phyloP scores from a whole-genome alignment of 2,888 invertebrate species.

The Tholera decimalis region DNA sequence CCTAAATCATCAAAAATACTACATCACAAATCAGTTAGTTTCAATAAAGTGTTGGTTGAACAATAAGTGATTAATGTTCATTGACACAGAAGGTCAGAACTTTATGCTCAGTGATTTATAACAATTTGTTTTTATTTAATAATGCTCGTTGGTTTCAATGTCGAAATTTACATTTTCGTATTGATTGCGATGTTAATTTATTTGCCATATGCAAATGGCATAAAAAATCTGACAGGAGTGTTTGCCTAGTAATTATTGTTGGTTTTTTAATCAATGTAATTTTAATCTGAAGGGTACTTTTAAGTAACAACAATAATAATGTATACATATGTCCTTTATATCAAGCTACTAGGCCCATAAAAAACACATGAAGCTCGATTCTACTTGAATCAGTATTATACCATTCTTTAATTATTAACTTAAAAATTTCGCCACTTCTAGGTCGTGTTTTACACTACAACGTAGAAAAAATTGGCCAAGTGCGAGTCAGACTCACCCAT shows the following conservation, averaged over 20 bases:
- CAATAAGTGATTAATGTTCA: slow-evolving; percentile 64
- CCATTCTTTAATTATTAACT: too few species aligned
- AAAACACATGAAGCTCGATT: too few species aligned
- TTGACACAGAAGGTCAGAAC: slow-evolving; percentile 60
- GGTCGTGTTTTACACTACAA: too few species aligned
- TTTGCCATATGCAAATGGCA: slow-evolving; percentile 33
- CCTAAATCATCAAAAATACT: slow-evolving; percentile 39
- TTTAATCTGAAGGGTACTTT: slow-evolving; percentile 23
- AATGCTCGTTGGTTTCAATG: slow-evolving; percentile 62
- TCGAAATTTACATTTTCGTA: slow-evolving; percentile 62
- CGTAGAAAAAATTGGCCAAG: too few species aligned
- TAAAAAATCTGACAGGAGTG: slow-evolving; percentile 27
- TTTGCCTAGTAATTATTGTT: slow-evolving; percentile 29
- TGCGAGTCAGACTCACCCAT: too few species aligned
- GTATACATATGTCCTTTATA: too few species aligned
- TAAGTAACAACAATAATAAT: too few species aligned
- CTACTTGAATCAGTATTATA: too few species aligned
- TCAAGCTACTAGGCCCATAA: too few species aligned
- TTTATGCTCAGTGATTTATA: slow-evolving; percentile 55
- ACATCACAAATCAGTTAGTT: slow-evolving; percentile 64
- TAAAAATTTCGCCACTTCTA: too few species aligned
- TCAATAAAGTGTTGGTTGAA: slow-evolving; percentile 60
- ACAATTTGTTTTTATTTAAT: slow-evolving; percentile 66
- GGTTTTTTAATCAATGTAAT: slow-evolving; percentile 2
- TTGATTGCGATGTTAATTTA: slow-evolving; percentile 56